Evolutionary conservation across 2,113 vertebrate genomes (phyloP), one percentile per base, ranked within the genome.

Genomic region (Malurus cyaneus): DNA sequence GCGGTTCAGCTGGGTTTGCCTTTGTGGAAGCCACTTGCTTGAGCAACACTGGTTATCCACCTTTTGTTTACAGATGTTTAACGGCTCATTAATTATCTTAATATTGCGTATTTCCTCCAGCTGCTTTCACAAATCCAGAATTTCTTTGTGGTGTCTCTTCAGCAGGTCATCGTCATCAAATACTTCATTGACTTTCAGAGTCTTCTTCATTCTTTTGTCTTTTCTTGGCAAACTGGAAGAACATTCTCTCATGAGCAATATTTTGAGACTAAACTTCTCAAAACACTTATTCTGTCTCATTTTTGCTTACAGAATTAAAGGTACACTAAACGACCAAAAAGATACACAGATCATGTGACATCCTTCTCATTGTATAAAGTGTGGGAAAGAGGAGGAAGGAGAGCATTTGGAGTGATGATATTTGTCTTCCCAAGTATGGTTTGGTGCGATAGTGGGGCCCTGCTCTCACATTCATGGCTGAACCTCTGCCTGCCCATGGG

Each of bases 141-240:
- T 99, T 98, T 99, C 98, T 80, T 98, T 98, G 20, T 98, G 97
- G 16, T 99, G 98, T 57, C 98, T 97, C 96, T 98, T 99, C 71
- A 99, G 92, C n/a, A 99, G 97, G n/a, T 98, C 98, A 2, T 98
- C 96, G 8, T 99, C 98, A 84, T 98, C 98, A 3, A 98, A 98
- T 29, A 99, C 98, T 93, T 99, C 98, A 1, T 98, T 99, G 76
- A 99, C 98, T 72, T 99, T 99, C 2, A 98, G 98, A 57, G 98
- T 98, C 14, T 99, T 99, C 89, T 99, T 99, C 98, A 99, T 99
- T 57, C 98, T 97, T 74, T 99, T 99, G 20, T 98, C 99, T 52
- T 98, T 98, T 99, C 92, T 98, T 99, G 64, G 99, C 98, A 98
- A 99, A 99, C 98, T 99, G 70, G 42, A 59, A 79, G 14, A 96